Evolutionary conservation across 2,113 vertebrate species (phyloP).

Genomic region (Osmerus eperlanus): DNA sequence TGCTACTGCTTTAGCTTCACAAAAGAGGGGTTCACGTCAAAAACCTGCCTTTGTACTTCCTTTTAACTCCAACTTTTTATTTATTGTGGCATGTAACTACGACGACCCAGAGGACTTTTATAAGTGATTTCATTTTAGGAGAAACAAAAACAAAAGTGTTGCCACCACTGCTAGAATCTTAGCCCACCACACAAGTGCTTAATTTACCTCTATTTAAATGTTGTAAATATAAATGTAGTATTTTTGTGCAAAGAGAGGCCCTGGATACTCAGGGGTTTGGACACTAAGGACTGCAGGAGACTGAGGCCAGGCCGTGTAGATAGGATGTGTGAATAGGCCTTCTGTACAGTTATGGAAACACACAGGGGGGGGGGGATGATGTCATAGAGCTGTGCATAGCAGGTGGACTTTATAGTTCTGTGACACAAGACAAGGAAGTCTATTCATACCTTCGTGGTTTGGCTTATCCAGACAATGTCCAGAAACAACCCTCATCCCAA

Average conservation of each 20-base stretch:
- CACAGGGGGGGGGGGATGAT: conserved; percentile 56
- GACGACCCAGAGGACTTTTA: conserved; percentile 57
- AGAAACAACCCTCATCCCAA: not conserved
- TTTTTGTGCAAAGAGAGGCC: conserved; percentile 76
- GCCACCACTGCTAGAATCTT: conserved; percentile 70
- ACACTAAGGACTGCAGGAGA: conserved; percentile 47
- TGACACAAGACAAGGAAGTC: conserved; percentile 26
- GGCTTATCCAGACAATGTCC: not conserved
- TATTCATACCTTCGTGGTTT: conserved; percentile 7
- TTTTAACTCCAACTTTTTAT: conserved; percentile 63
- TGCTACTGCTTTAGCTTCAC: conserved; percentile 42
- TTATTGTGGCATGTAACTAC: conserved; percentile 83
- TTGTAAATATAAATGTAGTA: conserved; percentile 92
- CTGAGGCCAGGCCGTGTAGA: conserved; percentile 82
- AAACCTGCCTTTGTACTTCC: conserved; percentile 45
- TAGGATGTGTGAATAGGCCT: conserved; percentile 79
- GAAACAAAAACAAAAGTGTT: conserved; percentile 59
- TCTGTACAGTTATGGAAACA: conserved; percentile 83
- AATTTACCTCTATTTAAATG: conserved; percentile 89
- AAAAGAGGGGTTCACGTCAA: conserved; percentile 52
- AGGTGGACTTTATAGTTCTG: conserved; percentile 21
- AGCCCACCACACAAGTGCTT: conserved; percentile 83
- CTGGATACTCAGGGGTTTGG: conserved; percentile 62
- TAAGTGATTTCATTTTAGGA: conserved; percentile 32
- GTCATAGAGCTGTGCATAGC: not conserved